These are phyloP conservation scores for Eupithecia vulgata DNA, from an alignment of 2,888 invertebrate genomes.

Conservation along the genomic window DNA sequence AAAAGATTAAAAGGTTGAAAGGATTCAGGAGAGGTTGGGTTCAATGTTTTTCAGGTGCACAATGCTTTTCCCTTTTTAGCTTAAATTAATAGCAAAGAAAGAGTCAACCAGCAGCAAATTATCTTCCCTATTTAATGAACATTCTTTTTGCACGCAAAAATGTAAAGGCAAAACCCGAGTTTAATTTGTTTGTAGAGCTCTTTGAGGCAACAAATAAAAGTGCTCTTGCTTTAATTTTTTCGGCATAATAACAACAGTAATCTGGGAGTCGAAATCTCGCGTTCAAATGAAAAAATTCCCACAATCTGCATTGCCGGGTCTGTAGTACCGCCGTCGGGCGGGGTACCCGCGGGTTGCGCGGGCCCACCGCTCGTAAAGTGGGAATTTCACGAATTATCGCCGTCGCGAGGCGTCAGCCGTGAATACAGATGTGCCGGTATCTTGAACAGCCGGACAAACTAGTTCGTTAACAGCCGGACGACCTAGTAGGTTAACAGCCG, in stretches of 20 bases:
- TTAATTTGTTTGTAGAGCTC: conserved; percentile 24
- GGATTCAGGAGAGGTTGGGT: neutral
- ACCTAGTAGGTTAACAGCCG: too few species aligned
- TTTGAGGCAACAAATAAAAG: conserved; percentile 27
- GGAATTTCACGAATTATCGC: conserved; percentile 41
- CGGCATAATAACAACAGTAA: conserved; percentile 26
- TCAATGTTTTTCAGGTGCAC: neutral
- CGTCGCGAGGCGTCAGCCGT: conserved; percentile 31
- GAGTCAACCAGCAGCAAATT: conserved; percentile 2
- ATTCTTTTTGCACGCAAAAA: conserved; percentile 10
- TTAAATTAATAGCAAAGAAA: neutral
- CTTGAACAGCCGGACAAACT: conserved; percentile 1
- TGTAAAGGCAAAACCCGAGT: conserved; percentile 11
- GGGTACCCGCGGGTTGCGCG: conserved; percentile 23
- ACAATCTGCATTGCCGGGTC: conserved; percentile 34
- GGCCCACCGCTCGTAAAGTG: conserved; percentile 42
- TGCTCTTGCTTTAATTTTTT: conserved; percentile 32
- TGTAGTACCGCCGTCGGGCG: neutral
- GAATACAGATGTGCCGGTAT: conserved; percentile 18
- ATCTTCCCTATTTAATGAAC: conserved; percentile 1
- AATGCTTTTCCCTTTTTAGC: neutral
- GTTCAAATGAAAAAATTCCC: conserved; percentile 44
- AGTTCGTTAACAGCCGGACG: too few species aligned
- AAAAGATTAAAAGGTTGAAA: neutral
- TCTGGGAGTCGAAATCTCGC: conserved; percentile 42